Evolutionary conservation across 2,113 vertebrate species (phyloP).

Genomic region (Ceratotherium simum): DNA sequence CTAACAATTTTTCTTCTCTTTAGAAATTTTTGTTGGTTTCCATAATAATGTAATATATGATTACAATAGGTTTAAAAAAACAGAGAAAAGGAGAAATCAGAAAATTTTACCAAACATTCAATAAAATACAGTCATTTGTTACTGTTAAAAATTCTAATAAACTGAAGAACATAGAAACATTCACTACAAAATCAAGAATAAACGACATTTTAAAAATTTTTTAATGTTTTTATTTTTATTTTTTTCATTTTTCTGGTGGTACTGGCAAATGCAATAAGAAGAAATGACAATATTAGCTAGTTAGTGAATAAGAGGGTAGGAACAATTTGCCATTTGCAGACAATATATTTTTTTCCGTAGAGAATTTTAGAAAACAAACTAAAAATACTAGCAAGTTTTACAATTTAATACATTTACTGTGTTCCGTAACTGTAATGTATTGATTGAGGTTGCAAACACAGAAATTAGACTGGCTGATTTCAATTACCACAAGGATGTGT

Average conservation of each 20-base stretch:
- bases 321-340: neutral
- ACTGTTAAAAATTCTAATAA: neutral
- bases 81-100: neutral
- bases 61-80: neutral
- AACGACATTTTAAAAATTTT: neutral
- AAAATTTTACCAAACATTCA: neutral
- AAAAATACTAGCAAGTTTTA: neutral
- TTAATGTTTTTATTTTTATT: neutral
- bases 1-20: neutral
- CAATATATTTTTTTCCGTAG: neutral
- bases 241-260: neutral
- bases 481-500: neutral
- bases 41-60: neutral
- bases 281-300: constrained; percentile 22
- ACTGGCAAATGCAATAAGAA: neutral
- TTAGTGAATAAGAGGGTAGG: neutral
- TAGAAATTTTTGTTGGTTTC: neutral
- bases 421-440: neutral
- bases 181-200: neutral
- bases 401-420: neutral
- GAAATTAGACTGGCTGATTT: neutral
- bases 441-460: neutral
- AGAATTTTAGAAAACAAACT: constrained; percentile 22
- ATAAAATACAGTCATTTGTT: neutral
- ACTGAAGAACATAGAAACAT: neutral